A percentile compares a stretch with the other conserved stretches of the same genome.
Conservation (phyloP, 2,113 vertebrate genomes). For the Eudyptes chrysolophus region DNA sequence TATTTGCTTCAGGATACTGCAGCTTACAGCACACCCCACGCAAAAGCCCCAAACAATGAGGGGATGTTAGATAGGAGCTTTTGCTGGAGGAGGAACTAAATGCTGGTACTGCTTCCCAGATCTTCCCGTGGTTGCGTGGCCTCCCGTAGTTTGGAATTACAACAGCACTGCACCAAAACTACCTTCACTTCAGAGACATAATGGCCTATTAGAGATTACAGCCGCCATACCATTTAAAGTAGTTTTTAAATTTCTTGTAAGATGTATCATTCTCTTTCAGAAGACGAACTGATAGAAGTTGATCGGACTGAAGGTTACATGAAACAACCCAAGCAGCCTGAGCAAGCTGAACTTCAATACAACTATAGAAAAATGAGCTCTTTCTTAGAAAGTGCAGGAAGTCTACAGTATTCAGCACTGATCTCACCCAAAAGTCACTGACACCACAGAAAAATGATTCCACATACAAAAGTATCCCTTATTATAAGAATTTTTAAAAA, state of each 20-base stretch:
- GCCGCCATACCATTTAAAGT: neutral
- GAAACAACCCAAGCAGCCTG: neutral
- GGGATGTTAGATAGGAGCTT: neutral
- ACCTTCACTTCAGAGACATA: neutral
- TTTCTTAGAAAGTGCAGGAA: neutral
- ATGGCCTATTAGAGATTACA: neutral
- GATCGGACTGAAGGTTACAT: neutral
- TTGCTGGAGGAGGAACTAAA: neutral
- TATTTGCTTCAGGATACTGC: neutral
- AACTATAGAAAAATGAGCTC: neutral
- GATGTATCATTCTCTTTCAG: neutral
- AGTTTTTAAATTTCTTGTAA: neutral
- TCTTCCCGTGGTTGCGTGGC: fast-evolving
- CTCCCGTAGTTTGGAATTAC: neutral
- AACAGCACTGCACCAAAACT: neutral
- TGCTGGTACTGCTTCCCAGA: neutral
- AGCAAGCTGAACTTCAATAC: neutral
- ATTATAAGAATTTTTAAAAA: neutral
- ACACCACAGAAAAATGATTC: neutral
- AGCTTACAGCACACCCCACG: fast-evolving
- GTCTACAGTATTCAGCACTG: neutral
- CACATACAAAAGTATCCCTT: neutral
- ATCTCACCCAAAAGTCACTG: neutral
- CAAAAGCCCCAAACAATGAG: fast-evolving
- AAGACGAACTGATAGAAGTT: neutral